Conservation (phyloP, 1,140 invertebrate genomes). For the Aricia agestis region DNA sequence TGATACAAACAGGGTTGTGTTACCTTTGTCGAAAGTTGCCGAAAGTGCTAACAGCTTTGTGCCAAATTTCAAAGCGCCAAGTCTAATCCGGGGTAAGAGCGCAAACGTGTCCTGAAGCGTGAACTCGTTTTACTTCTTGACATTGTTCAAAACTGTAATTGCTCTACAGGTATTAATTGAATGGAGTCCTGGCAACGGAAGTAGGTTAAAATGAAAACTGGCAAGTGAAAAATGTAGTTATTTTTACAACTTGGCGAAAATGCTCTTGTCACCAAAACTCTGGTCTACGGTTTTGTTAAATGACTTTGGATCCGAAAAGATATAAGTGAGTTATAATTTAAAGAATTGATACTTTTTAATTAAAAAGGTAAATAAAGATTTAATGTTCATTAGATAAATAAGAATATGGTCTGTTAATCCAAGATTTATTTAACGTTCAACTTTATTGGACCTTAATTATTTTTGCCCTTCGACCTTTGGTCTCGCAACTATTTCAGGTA, state of each 20-base stretch:
- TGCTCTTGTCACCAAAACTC: neutral
- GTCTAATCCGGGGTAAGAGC: conserved; percentile 26
- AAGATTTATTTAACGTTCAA: too few relatives aligned
- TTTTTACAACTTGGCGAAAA: too few relatives aligned
- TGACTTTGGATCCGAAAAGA: too few relatives aligned
- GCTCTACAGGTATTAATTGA: conserved; percentile 18
- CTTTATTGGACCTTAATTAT: too few relatives aligned
- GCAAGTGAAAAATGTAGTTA: neutral
- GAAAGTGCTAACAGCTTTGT: conserved; percentile 28
- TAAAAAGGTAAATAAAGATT: too few relatives aligned
- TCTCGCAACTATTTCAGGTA: neutral
- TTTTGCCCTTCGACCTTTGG: neutral
- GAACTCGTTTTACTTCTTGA: conserved; percentile 25
- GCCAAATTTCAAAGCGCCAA: conserved; percentile 25
- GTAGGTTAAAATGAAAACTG: neutral
- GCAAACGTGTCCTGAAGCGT: conserved; percentile 17
- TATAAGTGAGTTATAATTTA: too few relatives aligned
- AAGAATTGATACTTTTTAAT: too few relatives aligned
- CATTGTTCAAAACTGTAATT: conserved; percentile 22
- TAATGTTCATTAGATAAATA: too few relatives aligned
- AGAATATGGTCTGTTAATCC: too few relatives aligned
- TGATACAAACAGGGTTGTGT: conserved; percentile 7
- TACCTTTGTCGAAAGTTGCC: conserved; percentile 31
- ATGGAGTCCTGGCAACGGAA: neutral
- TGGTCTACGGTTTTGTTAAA: neutral